Conservation (phyloP, 2,797 vertebrate species). For the Bovichtus variegatus region DNA sequence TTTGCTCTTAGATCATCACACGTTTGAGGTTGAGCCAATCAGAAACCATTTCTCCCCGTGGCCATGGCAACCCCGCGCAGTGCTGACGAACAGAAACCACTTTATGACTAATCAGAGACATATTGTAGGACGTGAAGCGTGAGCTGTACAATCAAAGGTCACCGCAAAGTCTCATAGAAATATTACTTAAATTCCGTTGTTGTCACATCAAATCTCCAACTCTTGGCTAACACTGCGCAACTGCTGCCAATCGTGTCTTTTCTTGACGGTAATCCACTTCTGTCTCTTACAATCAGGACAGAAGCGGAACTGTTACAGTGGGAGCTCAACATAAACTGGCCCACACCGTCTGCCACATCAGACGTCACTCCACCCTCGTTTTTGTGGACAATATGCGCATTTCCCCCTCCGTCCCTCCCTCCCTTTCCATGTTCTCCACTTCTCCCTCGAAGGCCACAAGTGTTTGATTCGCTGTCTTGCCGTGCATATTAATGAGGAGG, state of each 20-base stretch:
- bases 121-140: not conserved
- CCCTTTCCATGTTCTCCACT: conserved; percentile 50
- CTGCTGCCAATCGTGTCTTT: not conserved
- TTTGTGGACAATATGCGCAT: conserved; percentile 12
- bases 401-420: not conserved
- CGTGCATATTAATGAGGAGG: conserved; percentile 96
- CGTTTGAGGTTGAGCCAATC: not conserved
- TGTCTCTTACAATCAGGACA: not conserved
- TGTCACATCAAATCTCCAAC: not conserved
- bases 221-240: not conserved
- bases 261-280: not conserved
- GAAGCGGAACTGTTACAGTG: not conserved
- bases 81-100: not conserved
- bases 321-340: not conserved
- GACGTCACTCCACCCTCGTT: conserved; percentile 14
- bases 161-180: rapidly evolving
- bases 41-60: not conserved
- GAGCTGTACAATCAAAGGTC: not conserved
- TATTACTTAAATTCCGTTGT: not conserved
- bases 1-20: no score
- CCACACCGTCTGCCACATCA: not conserved
- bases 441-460: conserved; percentile 82
- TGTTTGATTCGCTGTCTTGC: conserved; percentile 90
- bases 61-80: not conserved
- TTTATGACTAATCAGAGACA: not conserved